These are phyloP conservation scores for Psammodynastes pulverulentus DNA, from an alignment of 2,113 vertebrate genomes.

Conservation along the genomic window DNA sequence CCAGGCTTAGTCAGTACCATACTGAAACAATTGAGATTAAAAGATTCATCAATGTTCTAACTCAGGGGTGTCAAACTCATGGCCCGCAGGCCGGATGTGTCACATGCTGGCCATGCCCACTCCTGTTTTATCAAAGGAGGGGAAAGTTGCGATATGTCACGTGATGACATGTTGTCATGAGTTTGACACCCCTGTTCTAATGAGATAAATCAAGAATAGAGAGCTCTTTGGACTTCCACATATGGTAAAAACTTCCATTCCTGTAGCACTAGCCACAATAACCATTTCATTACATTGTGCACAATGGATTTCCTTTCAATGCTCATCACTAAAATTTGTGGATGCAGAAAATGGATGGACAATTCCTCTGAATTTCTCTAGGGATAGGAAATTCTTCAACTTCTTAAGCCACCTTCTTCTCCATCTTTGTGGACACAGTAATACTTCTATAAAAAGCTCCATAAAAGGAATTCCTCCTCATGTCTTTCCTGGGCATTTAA, in stretches of 20 bases:
- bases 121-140: too few species aligned
- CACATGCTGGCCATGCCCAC: too few species aligned
- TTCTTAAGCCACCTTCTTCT: neutral
- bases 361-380: neutral
- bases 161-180: too few species aligned
- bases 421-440: neutral
- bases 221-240: neutral
- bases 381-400: neutral
- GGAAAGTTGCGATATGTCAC: too few species aligned
- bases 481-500: neutral
- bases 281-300: neutral
- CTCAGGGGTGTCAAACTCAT: too few species aligned
- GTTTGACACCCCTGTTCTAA: neutral
- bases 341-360: neutral
- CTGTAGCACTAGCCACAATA: neutral
- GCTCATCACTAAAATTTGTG: neutral
- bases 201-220: neutral
- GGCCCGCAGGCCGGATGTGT: too few species aligned
- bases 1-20: neutral
- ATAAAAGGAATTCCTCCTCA: neutral
- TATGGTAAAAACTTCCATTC: neutral
- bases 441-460: neutral
- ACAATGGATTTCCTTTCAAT: neutral
- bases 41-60: neutral
- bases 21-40: neutral